Conservation (phyloP, 2,113 vertebrate species). For the Ammodytes dubius region DNA sequence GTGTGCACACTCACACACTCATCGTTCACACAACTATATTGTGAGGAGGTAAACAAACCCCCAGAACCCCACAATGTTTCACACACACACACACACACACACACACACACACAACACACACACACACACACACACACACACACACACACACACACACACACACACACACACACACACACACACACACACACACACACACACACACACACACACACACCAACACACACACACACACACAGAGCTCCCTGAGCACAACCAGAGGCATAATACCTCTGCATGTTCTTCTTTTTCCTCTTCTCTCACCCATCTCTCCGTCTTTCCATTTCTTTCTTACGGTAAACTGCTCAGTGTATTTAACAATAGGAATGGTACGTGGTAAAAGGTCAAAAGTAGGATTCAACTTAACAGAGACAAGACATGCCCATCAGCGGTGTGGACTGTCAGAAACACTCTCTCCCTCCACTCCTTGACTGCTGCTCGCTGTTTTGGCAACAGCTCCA, state of each 20-base stretch:
- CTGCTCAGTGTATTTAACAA: constrained; percentile 5
- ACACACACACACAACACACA: too few species aligned
- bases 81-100: constrained; percentile 22
- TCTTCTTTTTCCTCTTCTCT: neutral
- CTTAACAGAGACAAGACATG: neutral
- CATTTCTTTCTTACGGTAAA: neutral
- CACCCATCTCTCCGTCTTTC: constrained; percentile 1
- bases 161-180: constrained; percentile 28
- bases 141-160: too few species aligned
- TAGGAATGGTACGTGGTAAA: neutral
- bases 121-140: too few species aligned
- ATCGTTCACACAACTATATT: constrained; percentile 59
- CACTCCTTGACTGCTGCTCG: neutral
- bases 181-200: neutral
- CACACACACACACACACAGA: constrained; percentile 35
- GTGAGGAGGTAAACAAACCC: constrained; percentile 75
- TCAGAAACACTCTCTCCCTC: constrained; percentile 6
- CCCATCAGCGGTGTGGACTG: constrained; percentile 17
- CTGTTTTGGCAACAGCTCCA: constrained; percentile 56
- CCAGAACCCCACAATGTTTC: constrained; percentile 52
- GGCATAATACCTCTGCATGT: constrained; percentile 29
- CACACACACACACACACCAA: too few species aligned
- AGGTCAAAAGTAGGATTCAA: constrained; percentile 41
- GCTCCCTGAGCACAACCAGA: constrained; percentile 36
- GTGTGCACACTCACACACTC: constrained; percentile 8